These are phyloP conservation scores for Ennomos quercinarius DNA, from an alignment of 2,888 invertebrate genomes.

Conservation along the genomic window DNA sequence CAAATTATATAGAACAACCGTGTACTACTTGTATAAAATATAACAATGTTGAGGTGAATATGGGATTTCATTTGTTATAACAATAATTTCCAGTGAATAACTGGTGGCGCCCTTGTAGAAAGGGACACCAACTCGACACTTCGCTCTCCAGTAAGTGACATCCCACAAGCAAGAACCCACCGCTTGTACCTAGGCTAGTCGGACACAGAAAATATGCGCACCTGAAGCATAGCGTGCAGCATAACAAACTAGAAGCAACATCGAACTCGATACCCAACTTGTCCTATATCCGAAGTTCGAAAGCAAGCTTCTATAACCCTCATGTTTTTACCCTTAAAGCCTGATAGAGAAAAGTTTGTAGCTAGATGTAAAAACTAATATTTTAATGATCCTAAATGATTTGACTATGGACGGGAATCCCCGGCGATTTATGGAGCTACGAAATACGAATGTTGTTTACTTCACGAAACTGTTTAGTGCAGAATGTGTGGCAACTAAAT, in stretches of 20 bases:
- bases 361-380: conserved; percentile 17
- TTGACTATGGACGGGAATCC: conserved; percentile 50
- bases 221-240: too few relatives aligned
- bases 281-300: conserved; percentile 54
- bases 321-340: conserved; percentile 25
- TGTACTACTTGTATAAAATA: too few relatives aligned
- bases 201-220: too few relatives aligned
- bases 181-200: too few relatives aligned
- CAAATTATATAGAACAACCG: too few relatives aligned
- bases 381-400: conserved; percentile 47
- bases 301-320: conserved; percentile 45
- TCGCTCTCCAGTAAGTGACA: too few relatives aligned
- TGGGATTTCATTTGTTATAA: too few relatives aligned
- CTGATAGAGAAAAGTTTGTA: conserved; percentile 16
- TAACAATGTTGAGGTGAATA: too few relatives aligned
- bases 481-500: conserved; percentile 70
- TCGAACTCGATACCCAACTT: conserved; percentile 52
- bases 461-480: conserved; percentile 59
- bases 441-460: neutral
- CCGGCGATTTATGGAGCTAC: conserved; percentile 51
- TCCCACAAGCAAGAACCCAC: too few relatives aligned
- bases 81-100: too few relatives aligned
- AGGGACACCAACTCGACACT: too few relatives aligned
- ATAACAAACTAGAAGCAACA: conserved; percentile 74
- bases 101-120: too few relatives aligned